phyloP scores from a whole-genome alignment of 2,888 invertebrate species.

The Chloroclysta siterata region DNA sequence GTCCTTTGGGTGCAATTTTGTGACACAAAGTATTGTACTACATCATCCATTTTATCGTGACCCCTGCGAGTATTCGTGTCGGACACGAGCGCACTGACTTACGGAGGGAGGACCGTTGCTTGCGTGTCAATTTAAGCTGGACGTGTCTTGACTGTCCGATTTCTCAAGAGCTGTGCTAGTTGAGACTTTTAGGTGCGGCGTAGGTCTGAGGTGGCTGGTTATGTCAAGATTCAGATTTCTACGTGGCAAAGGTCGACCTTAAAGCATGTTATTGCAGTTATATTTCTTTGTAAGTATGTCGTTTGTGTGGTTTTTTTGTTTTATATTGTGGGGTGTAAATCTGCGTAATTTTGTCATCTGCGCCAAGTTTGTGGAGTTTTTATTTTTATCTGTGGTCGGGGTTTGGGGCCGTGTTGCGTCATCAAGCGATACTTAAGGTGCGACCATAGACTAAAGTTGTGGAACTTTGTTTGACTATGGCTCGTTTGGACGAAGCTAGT shows the following conservation, averaged over 20 bases:
- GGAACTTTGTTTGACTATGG: neutral
- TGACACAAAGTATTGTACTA: conserved; percentile 49
- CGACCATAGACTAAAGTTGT: conserved; percentile 11
- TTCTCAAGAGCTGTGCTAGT: conserved; percentile 34
- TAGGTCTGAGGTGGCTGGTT: conserved; percentile 38
- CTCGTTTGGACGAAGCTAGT: neutral
- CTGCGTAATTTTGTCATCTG: conserved; percentile 34
- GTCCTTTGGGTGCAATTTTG: conserved; percentile 51
- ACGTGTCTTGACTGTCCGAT: conserved; percentile 37
- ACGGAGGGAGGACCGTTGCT: conserved; percentile 31
- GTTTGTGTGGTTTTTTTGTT: conserved; percentile 52
- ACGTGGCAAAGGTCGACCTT: conserved; percentile 54
- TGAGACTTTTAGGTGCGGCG: conserved; percentile 13
- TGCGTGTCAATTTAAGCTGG: conserved; percentile 46
- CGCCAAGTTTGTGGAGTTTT: conserved; percentile 29
- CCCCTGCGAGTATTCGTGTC: conserved; percentile 36
- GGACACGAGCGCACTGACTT: conserved; percentile 35
- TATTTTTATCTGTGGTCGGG: conserved; percentile 28
- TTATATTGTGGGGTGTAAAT: conserved; percentile 42
- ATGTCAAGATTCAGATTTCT: conserved; percentile 34
- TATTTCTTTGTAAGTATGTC: conserved; percentile 63
- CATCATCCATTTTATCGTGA: conserved; percentile 40
- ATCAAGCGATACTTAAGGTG: conserved; percentile 11
- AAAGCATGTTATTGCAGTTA: conserved; percentile 63
- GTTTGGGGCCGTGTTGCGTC: conserved; percentile 9